These are phyloP conservation scores for Aphaenogaster floridana DNA, from an alignment of 1,140 invertebrate species.

Conservation along the genomic window DNA sequence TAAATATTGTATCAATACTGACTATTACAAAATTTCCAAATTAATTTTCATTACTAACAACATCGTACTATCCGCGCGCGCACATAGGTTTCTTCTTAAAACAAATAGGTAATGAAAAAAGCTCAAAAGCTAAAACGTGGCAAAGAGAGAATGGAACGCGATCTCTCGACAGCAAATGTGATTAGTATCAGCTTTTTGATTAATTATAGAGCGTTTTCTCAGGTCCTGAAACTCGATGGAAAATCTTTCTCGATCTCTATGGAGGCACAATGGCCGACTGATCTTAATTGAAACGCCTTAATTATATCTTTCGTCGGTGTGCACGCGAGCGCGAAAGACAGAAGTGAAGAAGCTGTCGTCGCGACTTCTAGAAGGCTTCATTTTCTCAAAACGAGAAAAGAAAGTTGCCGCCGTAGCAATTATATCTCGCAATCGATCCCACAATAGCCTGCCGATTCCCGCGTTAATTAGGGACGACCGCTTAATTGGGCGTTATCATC, in stretches of 20 bases:
- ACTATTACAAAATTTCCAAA: background rate
- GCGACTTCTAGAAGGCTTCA: slow-evolving; percentile 15
- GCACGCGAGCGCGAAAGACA: slow-evolving; percentile 3
- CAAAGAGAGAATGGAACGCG: slow-evolving; percentile 13
- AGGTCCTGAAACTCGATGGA: slow-evolving; percentile 59
- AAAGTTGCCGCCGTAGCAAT: slow-evolving; percentile 42
- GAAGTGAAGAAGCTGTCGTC: slow-evolving; percentile 19
- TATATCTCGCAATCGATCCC: slow-evolving; percentile 62
- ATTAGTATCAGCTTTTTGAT: slow-evolving; percentile 64
- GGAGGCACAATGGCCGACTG: slow-evolving; percentile 61
- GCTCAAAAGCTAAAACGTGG: background rate
- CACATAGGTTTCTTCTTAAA: background rate
- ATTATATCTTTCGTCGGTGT: slow-evolving; percentile 50
- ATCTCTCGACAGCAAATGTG: slow-evolving; percentile 7
- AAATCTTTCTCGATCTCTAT: slow-evolving; percentile 68
- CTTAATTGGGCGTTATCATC: slow-evolving; percentile 56
- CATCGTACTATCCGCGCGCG: background rate
- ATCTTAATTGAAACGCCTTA: slow-evolving; percentile 76
- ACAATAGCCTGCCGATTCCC: slow-evolving; percentile 54
- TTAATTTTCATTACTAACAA: background rate
- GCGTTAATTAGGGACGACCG: slow-evolving; percentile 52
- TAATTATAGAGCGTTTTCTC: slow-evolving; percentile 72
- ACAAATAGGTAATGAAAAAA: background rate
- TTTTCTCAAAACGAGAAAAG: slow-evolving; percentile 56
- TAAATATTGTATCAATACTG: background rate